phyloP scores from a whole-genome alignment of 2,113 vertebrate genomes.

The Terrapene triunguis region DNA sequence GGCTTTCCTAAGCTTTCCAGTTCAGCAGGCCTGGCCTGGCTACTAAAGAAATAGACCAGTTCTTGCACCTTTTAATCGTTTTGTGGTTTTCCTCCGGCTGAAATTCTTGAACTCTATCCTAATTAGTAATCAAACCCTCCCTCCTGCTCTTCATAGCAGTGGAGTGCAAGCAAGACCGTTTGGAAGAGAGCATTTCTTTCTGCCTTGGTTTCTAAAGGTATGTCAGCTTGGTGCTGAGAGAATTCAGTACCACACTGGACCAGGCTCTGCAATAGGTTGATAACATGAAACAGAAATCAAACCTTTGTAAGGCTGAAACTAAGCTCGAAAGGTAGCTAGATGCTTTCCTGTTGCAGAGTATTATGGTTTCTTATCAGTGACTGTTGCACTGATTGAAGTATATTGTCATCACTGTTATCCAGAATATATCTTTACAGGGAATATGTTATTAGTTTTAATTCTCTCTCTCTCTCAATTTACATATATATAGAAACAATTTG shows the following conservation, averaged over 20 bases:
- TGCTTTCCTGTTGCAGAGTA: neutral
- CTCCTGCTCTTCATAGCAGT: neutral
- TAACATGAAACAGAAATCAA: neutral
- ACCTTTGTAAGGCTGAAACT: neutral
- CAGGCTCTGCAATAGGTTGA: neutral
- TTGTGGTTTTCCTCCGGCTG: slow-evolving; percentile 3
- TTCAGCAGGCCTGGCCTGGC: slow-evolving; percentile 11
- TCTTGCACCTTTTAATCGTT: slow-evolving; percentile 34
- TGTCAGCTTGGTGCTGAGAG: neutral
- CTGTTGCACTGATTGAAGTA: neutral
- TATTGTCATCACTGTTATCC: neutral
- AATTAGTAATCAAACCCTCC: neutral
- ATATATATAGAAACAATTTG: rapidly evolving
- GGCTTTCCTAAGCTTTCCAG: neutral
- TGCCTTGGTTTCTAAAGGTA: neutral
- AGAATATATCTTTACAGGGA: neutral
- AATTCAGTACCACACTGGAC: slow-evolving; percentile 61
- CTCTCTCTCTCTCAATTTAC: neutral
- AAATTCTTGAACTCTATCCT: slow-evolving; percentile 21
- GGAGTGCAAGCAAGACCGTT: neutral
- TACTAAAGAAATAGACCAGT: slow-evolving; percentile 26
- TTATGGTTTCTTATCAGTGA: neutral
- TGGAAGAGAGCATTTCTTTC: slow-evolving; percentile 40
- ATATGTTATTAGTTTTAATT: neutral
- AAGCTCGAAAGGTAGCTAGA: neutral